Evolutionary conservation across 2,888 invertebrate genomes (phyloP).

Genomic region (Sericinus montela): DNA sequence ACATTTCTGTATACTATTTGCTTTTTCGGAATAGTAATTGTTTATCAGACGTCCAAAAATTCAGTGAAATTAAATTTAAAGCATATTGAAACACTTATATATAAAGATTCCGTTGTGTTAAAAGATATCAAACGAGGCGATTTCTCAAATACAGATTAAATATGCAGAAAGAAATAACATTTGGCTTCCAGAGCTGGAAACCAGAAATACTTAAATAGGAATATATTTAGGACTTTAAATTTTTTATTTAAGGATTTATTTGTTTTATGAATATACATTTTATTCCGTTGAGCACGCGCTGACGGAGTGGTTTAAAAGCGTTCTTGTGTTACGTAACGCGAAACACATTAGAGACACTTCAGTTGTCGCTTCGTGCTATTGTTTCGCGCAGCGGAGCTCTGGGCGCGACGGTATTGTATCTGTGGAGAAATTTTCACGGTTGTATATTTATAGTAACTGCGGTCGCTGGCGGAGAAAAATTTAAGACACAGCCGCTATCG

Average conservation of each 20-base stretch:
- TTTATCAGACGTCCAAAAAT: too few relatives aligned
- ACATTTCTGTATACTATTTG: too few relatives aligned
- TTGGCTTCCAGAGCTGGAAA: too few relatives aligned
- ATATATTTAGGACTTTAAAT: too few relatives aligned
- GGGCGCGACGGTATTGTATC: conserved; percentile 9
- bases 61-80: too few relatives aligned
- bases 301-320: conserved; percentile 8
- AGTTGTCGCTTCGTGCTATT: conserved; percentile 6
- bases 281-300: conserved; percentile 6
- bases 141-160: too few relatives aligned
- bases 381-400: conserved; percentile 5
- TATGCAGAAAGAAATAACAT: too few relatives aligned
- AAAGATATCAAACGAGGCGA: too few relatives aligned
- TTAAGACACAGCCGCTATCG: neutral
- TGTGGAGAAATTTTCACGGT: conserved; percentile 9
- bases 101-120: too few relatives aligned
- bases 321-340: conserved; percentile 14
- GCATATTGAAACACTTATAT: too few relatives aligned
- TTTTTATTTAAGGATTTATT: neutral
- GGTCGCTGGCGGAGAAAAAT: conserved; percentile 1
- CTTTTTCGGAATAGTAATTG: too few relatives aligned
- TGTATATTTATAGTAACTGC: conserved; percentile 10
- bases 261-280: neutral
- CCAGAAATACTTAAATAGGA: too few relatives aligned
- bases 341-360: conserved; percentile 14